phyloP scores from a whole-genome alignment of 2,888 invertebrate species.

The Gari tellinella region DNA sequence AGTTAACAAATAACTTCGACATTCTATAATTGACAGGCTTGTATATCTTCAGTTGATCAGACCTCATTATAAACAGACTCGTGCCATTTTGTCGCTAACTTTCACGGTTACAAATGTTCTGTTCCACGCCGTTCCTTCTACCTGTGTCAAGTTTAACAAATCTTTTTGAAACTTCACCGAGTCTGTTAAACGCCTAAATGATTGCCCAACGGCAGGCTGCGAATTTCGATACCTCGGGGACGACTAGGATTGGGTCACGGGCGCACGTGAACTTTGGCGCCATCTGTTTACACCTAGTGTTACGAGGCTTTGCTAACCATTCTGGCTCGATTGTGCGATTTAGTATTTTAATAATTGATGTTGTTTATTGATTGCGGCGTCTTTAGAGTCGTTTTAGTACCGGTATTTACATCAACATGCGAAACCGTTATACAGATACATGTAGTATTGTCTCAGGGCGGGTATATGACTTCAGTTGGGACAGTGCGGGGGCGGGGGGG shows the following conservation, averaged over 20 bases:
- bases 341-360: too few relatives aligned
- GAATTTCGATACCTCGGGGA: constrained; percentile 54
- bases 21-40: too few relatives aligned
- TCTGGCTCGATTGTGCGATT: too few relatives aligned
- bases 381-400: neutral
- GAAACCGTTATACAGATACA: too few relatives aligned
- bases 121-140: neutral
- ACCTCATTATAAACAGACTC: too few relatives aligned
- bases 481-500: too few relatives aligned
- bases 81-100: neutral
- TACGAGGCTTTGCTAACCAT: neutral
- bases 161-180: too few relatives aligned
- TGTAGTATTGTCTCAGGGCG: too few relatives aligned
- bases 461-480: too few relatives aligned
- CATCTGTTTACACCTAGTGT: constrained; percentile 61
- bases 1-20: too few relatives aligned
- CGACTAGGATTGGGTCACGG: constrained; percentile 51
- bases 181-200: constrained; percentile 22
- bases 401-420: too few relatives aligned
- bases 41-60: too few relatives aligned
- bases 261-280: constrained; percentile 52
- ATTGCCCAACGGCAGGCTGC: constrained; percentile 50
- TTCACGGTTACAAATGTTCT: neutral
- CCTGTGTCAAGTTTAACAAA: neutral
- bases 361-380: constrained; percentile 3